Evolutionary conservation across 2,113 vertebrate genomes (phyloP).

Genomic region (Paradoxurus hermaphroditus): DNA sequence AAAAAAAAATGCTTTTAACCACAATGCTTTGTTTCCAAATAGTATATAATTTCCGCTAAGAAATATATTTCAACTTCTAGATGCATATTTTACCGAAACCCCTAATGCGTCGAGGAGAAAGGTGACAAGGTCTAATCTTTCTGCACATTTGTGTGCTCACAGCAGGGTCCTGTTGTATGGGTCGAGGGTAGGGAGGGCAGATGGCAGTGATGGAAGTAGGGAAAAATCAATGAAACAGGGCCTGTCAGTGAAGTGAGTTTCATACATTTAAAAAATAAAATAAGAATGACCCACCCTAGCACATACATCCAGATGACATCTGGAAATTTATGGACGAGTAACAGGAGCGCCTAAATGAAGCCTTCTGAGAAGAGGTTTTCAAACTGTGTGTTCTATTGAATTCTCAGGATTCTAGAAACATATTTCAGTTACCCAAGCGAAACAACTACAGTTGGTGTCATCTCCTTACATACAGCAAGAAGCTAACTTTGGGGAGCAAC

Average conservation of each 20-base stretch:
- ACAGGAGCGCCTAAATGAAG: not conserved
- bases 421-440: not conserved
- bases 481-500: not conserved
- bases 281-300: not conserved
- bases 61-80: not conserved
- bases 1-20: not conserved
- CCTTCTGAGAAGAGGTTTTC: not conserved
- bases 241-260: not conserved
- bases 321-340: not conserved
- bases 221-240: not conserved
- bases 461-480: not conserved
- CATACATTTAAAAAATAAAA: conserved; percentile 18
- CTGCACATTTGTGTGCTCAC: not conserved
- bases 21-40: not conserved
- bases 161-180: not conserved
- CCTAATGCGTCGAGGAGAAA: not conserved
- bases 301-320: not conserved
- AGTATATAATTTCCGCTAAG: not conserved
- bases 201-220: not conserved
- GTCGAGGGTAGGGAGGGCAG: not conserved
- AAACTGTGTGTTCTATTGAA: not conserved
- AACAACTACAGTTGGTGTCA: not conserved
- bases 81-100: not conserved
- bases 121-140: not conserved
- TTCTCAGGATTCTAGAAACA: not conserved